phyloP scores from a whole-genome alignment of 2,888 invertebrate species.

The Tribolium freemani region DNA sequence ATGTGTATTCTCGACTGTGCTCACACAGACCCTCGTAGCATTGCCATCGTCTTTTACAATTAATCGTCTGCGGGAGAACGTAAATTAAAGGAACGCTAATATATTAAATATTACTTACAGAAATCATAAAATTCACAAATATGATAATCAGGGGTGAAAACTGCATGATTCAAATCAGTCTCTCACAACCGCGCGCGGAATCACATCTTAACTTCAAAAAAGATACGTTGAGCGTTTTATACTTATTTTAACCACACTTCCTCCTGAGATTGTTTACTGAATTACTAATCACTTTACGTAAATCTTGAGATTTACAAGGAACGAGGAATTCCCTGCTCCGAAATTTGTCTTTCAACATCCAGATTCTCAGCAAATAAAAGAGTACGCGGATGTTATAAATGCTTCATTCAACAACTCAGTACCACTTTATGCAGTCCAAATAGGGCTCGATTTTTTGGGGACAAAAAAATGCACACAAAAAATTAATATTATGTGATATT shows the following conservation, averaged over 20 bases:
- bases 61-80: too few species aligned
- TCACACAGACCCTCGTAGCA: too few species aligned
- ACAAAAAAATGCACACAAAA: too few species aligned
- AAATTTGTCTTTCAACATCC: background rate
- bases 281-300: constrained; percentile 7
- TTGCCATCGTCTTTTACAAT: too few species aligned
- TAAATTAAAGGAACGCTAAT: background rate
- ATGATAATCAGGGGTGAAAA: background rate
- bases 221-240: background rate
- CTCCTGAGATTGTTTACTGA: constrained; percentile 7
- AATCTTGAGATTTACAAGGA: background rate
- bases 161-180: background rate
- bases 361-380: background rate
- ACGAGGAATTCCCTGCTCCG: background rate
- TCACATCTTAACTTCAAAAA: background rate
- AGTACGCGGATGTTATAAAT: background rate
- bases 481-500: too few species aligned
- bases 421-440: too few species aligned
- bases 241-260: constrained; percentile 4
- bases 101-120: background rate
- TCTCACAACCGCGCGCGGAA: background rate
- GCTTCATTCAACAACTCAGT: too few species aligned
- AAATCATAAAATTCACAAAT: background rate
- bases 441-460: too few species aligned
- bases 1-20: too few species aligned